Evolutionary conservation across 2,113 vertebrate genomes (phyloP).

Genomic region (Corythornis madagascariensis): DNA sequence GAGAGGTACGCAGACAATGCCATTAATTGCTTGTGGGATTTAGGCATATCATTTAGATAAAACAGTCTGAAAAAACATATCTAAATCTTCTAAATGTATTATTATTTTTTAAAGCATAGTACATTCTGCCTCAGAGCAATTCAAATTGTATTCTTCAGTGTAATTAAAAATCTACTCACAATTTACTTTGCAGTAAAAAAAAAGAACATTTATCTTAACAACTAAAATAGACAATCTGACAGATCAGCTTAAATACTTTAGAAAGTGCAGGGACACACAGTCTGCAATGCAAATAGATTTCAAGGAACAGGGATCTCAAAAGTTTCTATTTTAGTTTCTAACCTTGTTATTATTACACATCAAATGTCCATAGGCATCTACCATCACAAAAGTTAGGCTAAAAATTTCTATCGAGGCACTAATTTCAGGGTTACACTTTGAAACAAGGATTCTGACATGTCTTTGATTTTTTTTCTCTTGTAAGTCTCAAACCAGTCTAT

Average conservation of each 20-base stretch:
- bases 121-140: neutral
- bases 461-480: neutral
- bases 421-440: neutral
- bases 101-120: neutral
- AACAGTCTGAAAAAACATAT: constrained; percentile 22
- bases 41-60: neutral
- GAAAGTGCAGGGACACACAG: neutral
- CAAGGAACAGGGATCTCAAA: neutral
- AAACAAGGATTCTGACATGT: neutral
- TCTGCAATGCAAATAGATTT: neutral
- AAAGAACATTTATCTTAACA: neutral
- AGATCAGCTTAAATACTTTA: neutral
- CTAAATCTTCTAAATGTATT: constrained; percentile 12
- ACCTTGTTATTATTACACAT: neutral
- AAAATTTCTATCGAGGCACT: neutral
- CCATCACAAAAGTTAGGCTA: neutral
- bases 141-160: neutral
- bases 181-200: constrained; percentile 19
- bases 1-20: constrained; percentile 30
- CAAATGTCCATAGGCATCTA: neutral
- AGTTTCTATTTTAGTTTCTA: neutral
- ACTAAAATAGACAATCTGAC: neutral
- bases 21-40: constrained; percentile 48
- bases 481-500: neutral
- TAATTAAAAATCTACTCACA: constrained; percentile 14